These are phyloP conservation scores for Aphelinus certus DNA, from an alignment of 1,140 invertebrate species.

Conservation along the genomic window DNA sequence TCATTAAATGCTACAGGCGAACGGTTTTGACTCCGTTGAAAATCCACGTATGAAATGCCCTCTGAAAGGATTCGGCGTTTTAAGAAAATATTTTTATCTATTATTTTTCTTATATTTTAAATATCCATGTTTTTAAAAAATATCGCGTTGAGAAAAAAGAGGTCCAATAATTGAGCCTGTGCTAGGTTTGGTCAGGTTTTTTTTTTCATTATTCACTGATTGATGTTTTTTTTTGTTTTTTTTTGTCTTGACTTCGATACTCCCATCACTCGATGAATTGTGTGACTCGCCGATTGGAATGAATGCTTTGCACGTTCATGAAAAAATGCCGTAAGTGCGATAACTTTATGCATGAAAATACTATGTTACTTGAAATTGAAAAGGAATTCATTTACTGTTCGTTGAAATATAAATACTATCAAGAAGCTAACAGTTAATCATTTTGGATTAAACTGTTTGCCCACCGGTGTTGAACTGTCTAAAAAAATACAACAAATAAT, in stretches of 20 bases:
- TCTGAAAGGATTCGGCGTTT: conserved; percentile 29
- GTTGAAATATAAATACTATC: background rate
- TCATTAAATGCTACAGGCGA: conserved; percentile 37
- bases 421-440: too few species aligned
- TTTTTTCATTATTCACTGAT: conserved; percentile 5
- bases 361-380: conserved; percentile 27
- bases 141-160: conserved; percentile 32
- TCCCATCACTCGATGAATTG: background rate
- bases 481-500: too few species aligned
- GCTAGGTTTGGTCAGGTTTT: conserved; percentile 27
- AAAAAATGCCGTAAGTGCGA: conserved; percentile 28
- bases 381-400: background rate
- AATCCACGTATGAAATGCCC: conserved; percentile 32
- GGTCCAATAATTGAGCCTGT: conserved; percentile 36
- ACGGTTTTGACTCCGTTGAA: conserved; percentile 14
- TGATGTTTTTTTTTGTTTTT: conserved; percentile 8
- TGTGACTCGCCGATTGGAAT: conserved; percentile 36
- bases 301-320: conserved; percentile 14
- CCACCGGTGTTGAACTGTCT: too few species aligned
- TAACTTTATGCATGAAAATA: conserved; percentile 24
- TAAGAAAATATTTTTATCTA: conserved; percentile 35
- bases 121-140: conserved; percentile 31
- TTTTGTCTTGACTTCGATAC: background rate
- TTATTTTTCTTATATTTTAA: conserved; percentile 18
- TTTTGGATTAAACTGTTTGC: too few species aligned